Evolutionary conservation across 2,888 invertebrate species (phyloP), one percentile per base, ranked within the genome.

Genomic region (Andrena flavipes): DNA sequence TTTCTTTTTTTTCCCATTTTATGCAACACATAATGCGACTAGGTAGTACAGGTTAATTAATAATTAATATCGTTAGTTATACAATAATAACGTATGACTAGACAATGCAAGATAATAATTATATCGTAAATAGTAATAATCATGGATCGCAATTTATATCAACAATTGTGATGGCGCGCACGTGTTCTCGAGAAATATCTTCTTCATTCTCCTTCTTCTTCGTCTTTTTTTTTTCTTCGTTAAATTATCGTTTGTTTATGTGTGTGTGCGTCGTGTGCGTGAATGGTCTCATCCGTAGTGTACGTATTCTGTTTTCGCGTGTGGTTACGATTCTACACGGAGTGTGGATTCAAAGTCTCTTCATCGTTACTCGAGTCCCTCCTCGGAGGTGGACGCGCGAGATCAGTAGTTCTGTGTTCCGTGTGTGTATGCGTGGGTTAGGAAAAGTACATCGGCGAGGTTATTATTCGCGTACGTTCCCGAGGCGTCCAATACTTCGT

Each of bases 31-130:
- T 93, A 93, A 93, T 93, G 93, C 93, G 93, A 93, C 93, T 93
- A 93, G 93, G 92, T 93, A 93, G 91, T 93, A 93, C 93, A 93
- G 93, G 91, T 93, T 93, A 93, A 93, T 93, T 93, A 93, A 93
- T 93, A 93, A 93, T 93, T 93, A 93, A 93, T 93, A 93, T 93
- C 92, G 89, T 93, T 93, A 93, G 93, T 93, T 93, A 93, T 93
- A 93, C 92, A 93, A 93, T 93, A 93, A 93, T 93, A 93, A 93
- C 93, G 91, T 93, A 93, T 93, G 93, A 93, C 93, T 93, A 93
- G 93, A 93, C 93, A 93, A 93, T 93, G 93, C 93, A 93, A 93
- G 93, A 93, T 93, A 93, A 93, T 93, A 93, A 93, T 93, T 93
- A 93, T 93, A 93, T 93, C 90, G 91, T 93, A 93, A 93, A 93